Percentiles rank a stretch among this genome's conserved stretches.
phyloP scores from a whole-genome alignment of 2,888 invertebrate species.

The Drosophila formosana region DNA sequence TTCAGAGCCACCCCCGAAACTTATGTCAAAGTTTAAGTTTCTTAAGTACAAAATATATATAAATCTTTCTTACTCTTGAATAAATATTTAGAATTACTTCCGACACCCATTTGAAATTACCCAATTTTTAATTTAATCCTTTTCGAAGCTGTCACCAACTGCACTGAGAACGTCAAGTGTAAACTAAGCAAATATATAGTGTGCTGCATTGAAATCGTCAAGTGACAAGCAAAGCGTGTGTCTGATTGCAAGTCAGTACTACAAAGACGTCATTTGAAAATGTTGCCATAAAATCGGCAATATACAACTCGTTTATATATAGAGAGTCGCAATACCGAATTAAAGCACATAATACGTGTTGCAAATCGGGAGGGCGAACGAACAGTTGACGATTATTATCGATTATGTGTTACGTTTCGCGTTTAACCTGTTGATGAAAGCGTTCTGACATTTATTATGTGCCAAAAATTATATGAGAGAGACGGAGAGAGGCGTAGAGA shows the following conservation, averaged over 20 bases:
- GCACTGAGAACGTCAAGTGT: not conserved
- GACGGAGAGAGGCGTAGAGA: not conserved
- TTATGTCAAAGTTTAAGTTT: too few relatives aligned
- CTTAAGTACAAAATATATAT: too few relatives aligned
- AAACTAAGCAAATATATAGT: not conserved
- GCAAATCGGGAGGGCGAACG: not conserved
- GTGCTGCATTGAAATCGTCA: not conserved
- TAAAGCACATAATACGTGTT: slow-evolving; percentile 10
- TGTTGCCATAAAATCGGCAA: slow-evolving; percentile 20
- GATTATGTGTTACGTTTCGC: slow-evolving; percentile 22
- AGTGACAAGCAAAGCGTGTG: slow-evolving; percentile 47
- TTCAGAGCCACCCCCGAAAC: too few relatives aligned
- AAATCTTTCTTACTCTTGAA: too few relatives aligned
- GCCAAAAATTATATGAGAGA: slow-evolving; percentile 33
- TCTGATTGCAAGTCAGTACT: slow-evolving; percentile 41
- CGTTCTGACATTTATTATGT: slow-evolving; percentile 46
- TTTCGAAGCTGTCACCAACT: too few relatives aligned
- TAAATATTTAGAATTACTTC: too few relatives aligned
- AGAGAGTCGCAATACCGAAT: slow-evolving; percentile 1
- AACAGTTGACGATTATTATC: slow-evolving; percentile 18
- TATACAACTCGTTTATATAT: not conserved
- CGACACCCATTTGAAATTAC: too few relatives aligned
- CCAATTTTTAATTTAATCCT: too few relatives aligned
- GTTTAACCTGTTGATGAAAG: slow-evolving; percentile 53
- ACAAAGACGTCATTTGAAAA: slow-evolving; percentile 36